These are phyloP conservation scores for Crotalus adamanteus DNA, from an alignment of 2,797 vertebrate genomes.

Conservation along the genomic window DNA sequence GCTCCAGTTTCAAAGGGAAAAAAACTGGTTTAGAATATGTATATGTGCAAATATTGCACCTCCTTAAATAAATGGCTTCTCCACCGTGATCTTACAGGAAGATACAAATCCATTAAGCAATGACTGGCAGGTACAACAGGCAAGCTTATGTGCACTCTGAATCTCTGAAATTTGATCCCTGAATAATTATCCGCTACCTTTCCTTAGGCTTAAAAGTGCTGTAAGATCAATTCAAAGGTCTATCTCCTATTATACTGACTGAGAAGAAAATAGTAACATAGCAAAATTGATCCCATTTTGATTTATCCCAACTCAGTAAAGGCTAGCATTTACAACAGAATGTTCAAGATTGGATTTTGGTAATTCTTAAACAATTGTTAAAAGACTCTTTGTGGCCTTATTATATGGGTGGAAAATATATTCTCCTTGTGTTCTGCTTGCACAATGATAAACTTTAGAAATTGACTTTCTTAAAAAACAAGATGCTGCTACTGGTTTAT, in stretches of 20 bases:
- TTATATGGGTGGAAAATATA: not conserved
- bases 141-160: not conserved
- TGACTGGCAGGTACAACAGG: not conserved
- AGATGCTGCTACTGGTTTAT: not conserved
- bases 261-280: not conserved
- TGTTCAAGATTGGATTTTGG: not conserved
- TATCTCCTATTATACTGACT: not conserved
- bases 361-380: not conserved
- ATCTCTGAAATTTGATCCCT: not conserved
- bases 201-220: not conserved
- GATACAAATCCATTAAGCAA: not conserved
- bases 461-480: not conserved
- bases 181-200: not conserved
- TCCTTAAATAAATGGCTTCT: not conserved
- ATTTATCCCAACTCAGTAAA: not conserved
- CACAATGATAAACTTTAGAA: not conserved
- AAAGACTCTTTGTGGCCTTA: not conserved
- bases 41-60: not conserved
- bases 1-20: not conserved
- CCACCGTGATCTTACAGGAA: not conserved
- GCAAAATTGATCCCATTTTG: not conserved
- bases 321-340: too few species aligned
- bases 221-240: not conserved
- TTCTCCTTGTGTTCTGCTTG: not conserved
- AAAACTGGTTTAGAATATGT: not conserved